Base-by-base conservation (phyloP, 2,888 invertebrate species). In the Apotomis betuletana region DNA sequence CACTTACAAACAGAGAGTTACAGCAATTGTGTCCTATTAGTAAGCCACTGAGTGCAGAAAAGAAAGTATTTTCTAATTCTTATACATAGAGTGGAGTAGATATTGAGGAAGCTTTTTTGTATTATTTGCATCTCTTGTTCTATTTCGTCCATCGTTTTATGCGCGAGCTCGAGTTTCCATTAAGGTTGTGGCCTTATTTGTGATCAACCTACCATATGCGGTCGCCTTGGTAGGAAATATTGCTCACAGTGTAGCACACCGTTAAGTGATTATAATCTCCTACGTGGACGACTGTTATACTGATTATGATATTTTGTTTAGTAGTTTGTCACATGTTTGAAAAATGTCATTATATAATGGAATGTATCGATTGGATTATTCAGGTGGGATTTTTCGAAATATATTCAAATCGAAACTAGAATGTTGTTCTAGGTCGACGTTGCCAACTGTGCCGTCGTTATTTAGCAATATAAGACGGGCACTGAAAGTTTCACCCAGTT, bases 251-350 rank as follows among this genome's bases (percentile, higher is more conserved):
- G 8, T 49, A 49, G 9, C 49, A 10, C 49, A 49, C 9, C 49
- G 6, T 9, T 59, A 64, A 70, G 58, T 46, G 38, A 62, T 49
- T 62, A 46, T 62, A 55, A 62, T 54, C 38, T 65, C 64, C 41
- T 65, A 60, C 54, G 51, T 67, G 60, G 38, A 41, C 27, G 10
- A 46, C 55, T 67, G n/a, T 67, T 60, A 46, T 54, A 44, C 59
- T 12, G 49, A 60, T 69, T 44, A 52, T 60, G 44, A 65, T 49
- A 44, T 15, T 64, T 41, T 44, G 13, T 63, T 52, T 41, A 63
- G 9, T 55, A 44, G 41, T 41, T 41, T 49, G 6, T 49, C 49
- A 49, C 49, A 3, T 10, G 9, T 49, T 49, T 49, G 9, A 49
- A 49, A 49, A 49, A 49, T 49, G 49, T 9, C 41, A 41, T 9